Base-by-base conservation (phyloP, 2,888 invertebrate genomes). In the Aradus depressus region DNA sequence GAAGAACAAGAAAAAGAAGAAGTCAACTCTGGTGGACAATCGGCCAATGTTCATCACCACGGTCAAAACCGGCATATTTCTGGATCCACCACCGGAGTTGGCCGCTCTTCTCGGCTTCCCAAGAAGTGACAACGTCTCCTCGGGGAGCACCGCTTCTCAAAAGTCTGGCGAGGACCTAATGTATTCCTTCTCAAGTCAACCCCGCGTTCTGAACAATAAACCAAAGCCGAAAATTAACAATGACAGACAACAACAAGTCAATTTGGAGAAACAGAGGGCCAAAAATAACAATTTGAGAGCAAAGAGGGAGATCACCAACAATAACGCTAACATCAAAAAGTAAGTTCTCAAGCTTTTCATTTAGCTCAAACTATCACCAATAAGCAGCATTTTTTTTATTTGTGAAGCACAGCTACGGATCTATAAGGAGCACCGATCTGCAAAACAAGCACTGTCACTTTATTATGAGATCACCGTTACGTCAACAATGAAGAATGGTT, bases 51-150 rank as follows among this genome's bases (percentile, higher is more conserved):
- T 88, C 64, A 79, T 87, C 57, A 86, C 85, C 8, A 86, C 86
- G 0, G 88, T 88, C 37, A 82, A 80, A 60, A 77, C 76, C 45
- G 88, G 88, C 2, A 77, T 80, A 61, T 88, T 87, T 65, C 68
- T 87, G 57, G 78, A 82, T 63, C 87, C 88, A 4, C 83, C 85
- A 1, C 79, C 79, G n/a, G 79, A 79, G 62, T 68, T 80, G 37
- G 81, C 84, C 5, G 67, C 69, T 4, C 69, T 80, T n/a, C 70
- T 81, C 18, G 80, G 80, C 0, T 70, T 81, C 51, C 68, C 61
- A 61, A 71, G 58, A 68, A 70, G 64, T 65, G 69, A 42, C 54
- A 65, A 45, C 62, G 63, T 44, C 19, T 56, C 55, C 3, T 57
- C 58, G 14, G 54, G 52, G 19, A 55, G 56, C 10, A 54, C 53